Conservation (phyloP, 2,113 vertebrate genomes). For the Otolemur garnettii region DNA sequence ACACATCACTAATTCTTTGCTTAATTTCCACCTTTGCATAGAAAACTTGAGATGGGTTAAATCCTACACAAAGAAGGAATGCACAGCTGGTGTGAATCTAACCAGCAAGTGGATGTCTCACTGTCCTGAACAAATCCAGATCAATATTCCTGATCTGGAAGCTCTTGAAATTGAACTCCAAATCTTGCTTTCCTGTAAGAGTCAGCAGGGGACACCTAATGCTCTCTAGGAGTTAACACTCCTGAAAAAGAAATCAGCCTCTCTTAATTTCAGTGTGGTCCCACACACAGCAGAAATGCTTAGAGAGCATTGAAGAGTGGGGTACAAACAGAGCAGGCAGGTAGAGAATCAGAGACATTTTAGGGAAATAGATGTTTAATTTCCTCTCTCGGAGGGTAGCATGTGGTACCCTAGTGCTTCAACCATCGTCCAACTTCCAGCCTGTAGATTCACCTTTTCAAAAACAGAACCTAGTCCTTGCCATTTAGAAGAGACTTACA, state of each 20-base stretch:
- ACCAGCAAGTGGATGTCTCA: conserved; percentile 24
- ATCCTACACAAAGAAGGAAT: conserved; percentile 19
- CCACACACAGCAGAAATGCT: conserved; percentile 76
- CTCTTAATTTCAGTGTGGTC: conserved; percentile 83
- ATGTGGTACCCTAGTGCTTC: conserved; percentile 8
- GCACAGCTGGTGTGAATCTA: conserved; percentile 73
- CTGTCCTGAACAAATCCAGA: conserved; percentile 73
- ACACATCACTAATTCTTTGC: conserved; percentile 49
- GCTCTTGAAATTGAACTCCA: conserved; percentile 72
- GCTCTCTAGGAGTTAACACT: conserved; percentile 80
- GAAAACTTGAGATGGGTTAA: conserved; percentile 78
- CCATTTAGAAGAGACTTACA: neutral
- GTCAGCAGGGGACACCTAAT: conserved; percentile 81
- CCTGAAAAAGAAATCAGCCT: conserved; percentile 79
- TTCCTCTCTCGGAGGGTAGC: conserved; percentile 68
- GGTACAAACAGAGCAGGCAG: neutral
- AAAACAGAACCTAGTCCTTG: neutral
- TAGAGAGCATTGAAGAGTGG: neutral
- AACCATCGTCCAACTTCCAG: neutral
- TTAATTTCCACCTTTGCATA: conserved; percentile 75
- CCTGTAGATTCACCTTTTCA: neutral
- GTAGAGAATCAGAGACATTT: neutral
- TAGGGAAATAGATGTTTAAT: conserved; percentile 74
- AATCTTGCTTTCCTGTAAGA: conserved; percentile 80
- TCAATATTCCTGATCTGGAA: conserved; percentile 80